phyloP scores from a whole-genome alignment of 2,888 invertebrate genomes.

The Chironomus riparius region DNA sequence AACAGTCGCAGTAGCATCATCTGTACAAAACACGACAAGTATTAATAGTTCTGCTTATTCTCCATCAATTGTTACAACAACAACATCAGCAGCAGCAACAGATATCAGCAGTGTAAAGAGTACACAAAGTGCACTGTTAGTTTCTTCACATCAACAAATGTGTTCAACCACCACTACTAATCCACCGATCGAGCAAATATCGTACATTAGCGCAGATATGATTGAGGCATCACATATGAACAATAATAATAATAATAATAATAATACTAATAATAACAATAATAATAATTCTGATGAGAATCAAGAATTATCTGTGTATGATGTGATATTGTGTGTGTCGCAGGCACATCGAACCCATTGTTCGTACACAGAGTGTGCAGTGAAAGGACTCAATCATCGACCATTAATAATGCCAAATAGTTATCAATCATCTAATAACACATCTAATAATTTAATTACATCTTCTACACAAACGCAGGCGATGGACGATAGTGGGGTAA shows the following conservation, averaged over 20 bases:
- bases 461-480: constrained; percentile 17
- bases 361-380: constrained; percentile 78
- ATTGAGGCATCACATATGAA: constrained; percentile 31
- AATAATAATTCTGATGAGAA: constrained; percentile 30
- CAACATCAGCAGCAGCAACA: constrained; percentile 32
- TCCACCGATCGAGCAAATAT: constrained; percentile 25
- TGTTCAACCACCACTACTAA: constrained; percentile 26
- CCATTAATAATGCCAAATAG: constrained; percentile 54
- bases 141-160: constrained; percentile 16
- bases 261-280: constrained; percentile 32
- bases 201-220: constrained; percentile 27
- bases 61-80: constrained; percentile 38
- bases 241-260: constrained; percentile 30
- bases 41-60: constrained; percentile 18
- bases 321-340: constrained; percentile 68
- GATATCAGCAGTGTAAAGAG: constrained; percentile 27
- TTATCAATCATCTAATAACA: constrained; percentile 31
- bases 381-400: constrained; percentile 57
- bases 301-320: constrained; percentile 59
- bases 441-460: constrained; percentile 24
- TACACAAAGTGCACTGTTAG: constrained; percentile 13
- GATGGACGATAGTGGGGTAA: constrained; percentile 24
- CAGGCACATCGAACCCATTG: constrained; percentile 83
- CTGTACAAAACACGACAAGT: constrained; percentile 27
- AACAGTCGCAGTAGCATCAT: constrained; percentile 44